These are phyloP conservation scores for Drosophila anceps DNA, from an alignment of 2,888 invertebrate species.

Conservation along the genomic window DNA sequence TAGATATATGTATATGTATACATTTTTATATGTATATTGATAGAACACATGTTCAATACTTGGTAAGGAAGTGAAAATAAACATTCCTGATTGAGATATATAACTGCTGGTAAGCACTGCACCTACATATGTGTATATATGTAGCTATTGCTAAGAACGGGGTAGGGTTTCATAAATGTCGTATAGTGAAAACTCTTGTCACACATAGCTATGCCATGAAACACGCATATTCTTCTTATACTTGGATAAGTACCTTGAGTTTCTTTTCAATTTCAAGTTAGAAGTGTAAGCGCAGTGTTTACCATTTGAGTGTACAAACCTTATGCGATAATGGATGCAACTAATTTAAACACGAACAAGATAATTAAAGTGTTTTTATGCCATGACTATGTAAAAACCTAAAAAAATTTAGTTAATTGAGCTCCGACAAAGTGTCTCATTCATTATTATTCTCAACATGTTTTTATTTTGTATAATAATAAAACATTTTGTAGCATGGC, in stretches of 20 bases:
- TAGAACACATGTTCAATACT: neutral
- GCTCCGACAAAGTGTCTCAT: neutral
- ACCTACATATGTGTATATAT: no score
- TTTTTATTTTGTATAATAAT: constrained; percentile 27
- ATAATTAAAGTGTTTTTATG: neutral
- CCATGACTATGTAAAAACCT: neutral
- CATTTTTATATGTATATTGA: neutral
- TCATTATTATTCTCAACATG: neutral
- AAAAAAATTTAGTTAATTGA: neutral
- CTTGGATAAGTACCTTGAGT: no score
- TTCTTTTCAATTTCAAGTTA: neutral
- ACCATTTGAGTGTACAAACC: neutral
- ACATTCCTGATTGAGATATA: neutral
- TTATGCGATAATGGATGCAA: neutral
- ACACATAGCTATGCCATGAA: no score
- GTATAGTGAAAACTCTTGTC: no score
- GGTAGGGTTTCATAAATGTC: no score
- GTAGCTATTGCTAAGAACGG: no score
- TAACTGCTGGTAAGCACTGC: no score
- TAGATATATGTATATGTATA: no score
- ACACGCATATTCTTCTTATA: no score
- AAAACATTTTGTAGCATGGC: constrained; percentile 29
- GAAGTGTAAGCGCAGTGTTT: neutral
- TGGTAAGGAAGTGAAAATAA: neutral
- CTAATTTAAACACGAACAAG: neutral